A percentile compares a stretch with the other conserved stretches of the same genome.
Conservation (phyloP, 2,797 vertebrate species). For the Distichodus sexfasciatus region DNA sequence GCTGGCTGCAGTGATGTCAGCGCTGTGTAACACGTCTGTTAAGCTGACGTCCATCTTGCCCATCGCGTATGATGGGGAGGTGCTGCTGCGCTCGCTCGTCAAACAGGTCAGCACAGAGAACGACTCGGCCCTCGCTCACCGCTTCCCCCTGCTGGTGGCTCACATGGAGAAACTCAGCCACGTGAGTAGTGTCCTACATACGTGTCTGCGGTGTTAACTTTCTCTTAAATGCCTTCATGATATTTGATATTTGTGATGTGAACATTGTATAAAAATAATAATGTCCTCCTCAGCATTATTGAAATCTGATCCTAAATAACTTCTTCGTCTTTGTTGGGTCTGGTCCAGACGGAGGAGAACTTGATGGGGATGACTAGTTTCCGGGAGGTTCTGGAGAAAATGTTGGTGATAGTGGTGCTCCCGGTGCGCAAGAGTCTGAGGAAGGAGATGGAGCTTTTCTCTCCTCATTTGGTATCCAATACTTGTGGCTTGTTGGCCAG, state of each 20-base stretch:
- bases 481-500: slow-evolving; percentile 95
- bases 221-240: too few species aligned
- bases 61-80: slow-evolving; percentile 95
- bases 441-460: slow-evolving; percentile 95
- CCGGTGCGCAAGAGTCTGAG: slow-evolving; percentile 94
- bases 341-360: slow-evolving; percentile 89
- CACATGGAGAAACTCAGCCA: slow-evolving; percentile 99
- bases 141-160: slow-evolving; percentile 94
- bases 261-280: too few species aligned
- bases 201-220: not conserved
- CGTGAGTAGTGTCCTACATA: slow-evolving; percentile 65
- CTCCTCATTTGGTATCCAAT: slow-evolving; percentile 95
- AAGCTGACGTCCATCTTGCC: slow-evolving; percentile 97
- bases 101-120: slow-evolving; percentile 99
- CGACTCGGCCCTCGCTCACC: slow-evolving; percentile 92
- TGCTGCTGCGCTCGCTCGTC: slow-evolving; percentile 89
- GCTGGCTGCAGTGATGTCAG: slow-evolving; percentile 97
- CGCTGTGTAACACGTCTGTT: slow-evolving; percentile 94
- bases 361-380: slow-evolving; percentile 98
- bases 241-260: too few species aligned
- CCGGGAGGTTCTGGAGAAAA: slow-evolving; percentile 95
- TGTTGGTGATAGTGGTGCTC: slow-evolving; percentile 96
- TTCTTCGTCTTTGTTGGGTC: not conserved
- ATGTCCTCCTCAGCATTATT: too few species aligned
- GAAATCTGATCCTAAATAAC: not conserved